These are phyloP conservation scores for Bolborhynchus lineola DNA, from an alignment of 2,113 vertebrate species.

Conservation along the genomic window DNA sequence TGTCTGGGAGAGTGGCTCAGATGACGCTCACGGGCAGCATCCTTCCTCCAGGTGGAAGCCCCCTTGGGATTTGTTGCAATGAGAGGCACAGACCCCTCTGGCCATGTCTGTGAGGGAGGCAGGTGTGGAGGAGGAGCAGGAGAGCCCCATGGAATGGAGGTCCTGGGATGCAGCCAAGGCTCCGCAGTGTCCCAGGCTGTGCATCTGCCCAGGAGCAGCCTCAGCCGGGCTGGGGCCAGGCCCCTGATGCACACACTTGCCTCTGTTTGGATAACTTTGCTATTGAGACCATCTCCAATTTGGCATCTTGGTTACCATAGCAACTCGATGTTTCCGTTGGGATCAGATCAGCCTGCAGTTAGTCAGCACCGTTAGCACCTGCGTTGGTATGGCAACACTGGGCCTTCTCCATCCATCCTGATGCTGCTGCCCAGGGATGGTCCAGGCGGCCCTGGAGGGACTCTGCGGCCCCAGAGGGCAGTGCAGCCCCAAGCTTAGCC, in stretches of 20 bases:
- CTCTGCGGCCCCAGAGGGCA: background rate
- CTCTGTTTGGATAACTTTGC: background rate
- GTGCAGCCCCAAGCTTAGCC: background rate
- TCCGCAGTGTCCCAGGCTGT: fast-evolving
- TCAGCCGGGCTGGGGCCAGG: background rate
- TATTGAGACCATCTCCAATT: constrained; percentile 27
- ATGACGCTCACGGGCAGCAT: fast-evolving
- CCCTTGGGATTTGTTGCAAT: fast-evolving
- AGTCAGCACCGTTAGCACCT: constrained; percentile 64
- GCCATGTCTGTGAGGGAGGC: fast-evolving
- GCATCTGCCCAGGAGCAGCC: background rate
- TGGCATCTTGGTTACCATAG: constrained; percentile 64
- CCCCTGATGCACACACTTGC: background rate
- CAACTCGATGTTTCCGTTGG: constrained; percentile 64
- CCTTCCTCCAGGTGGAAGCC: background rate
- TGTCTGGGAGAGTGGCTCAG: fast-evolving
- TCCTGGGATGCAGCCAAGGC: fast-evolving
- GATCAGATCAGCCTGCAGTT: constrained; percentile 67
- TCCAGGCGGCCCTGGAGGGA: background rate
- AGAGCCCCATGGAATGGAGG: fast-evolving
- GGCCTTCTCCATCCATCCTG: background rate
- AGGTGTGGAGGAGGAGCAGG: too few relatives aligned
- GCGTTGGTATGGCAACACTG: constrained; percentile 75
- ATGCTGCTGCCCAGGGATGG: background rate
- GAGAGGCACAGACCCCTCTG: background rate